phyloP scores from a whole-genome alignment of 2,888 invertebrate genomes.

The Oscheius sp. region DNA sequence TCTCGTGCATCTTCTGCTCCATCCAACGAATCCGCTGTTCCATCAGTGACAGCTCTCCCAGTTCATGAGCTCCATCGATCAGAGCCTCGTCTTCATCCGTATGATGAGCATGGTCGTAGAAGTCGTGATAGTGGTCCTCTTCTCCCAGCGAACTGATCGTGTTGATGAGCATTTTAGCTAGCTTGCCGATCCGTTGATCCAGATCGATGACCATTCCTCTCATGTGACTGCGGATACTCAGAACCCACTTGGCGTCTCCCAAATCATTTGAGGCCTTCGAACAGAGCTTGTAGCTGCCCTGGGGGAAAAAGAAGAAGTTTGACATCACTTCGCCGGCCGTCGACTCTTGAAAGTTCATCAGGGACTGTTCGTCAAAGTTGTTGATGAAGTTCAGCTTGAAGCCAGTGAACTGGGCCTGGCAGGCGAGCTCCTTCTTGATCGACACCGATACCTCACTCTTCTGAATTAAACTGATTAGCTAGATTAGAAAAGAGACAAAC shows the following conservation, averaged over 20 bases:
- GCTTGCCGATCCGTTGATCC: slow-evolving; percentile 78
- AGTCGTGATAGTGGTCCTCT: slow-evolving; percentile 49
- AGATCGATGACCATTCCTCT: slow-evolving; percentile 78
- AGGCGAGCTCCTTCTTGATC: slow-evolving; percentile 81
- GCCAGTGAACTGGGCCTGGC: slow-evolving; percentile 84
- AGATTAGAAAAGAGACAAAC: slow-evolving; percentile 7
- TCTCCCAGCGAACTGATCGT: slow-evolving; percentile 89
- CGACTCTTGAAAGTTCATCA: slow-evolving; percentile 30
- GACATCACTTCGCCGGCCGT: slow-evolving; percentile 70
- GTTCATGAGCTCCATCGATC: slow-evolving; percentile 52
- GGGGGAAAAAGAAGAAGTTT: slow-evolving; percentile 90
- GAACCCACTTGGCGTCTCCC: slow-evolving; percentile 88
- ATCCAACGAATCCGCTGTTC: slow-evolving; percentile 62
- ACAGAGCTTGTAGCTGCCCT: slow-evolving; percentile 97
- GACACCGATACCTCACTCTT: slow-evolving; percentile 86
- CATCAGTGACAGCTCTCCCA: slow-evolving; percentile 48
- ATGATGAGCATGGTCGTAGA: slow-evolving; percentile 43
- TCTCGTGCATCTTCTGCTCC: slow-evolving; percentile 85
- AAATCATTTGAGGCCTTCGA: slow-evolving; percentile 75
- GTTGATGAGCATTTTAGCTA: slow-evolving; percentile 90
- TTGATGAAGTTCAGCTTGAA: slow-evolving; percentile 94
- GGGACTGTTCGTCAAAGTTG: slow-evolving; percentile 78
- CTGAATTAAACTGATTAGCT: slow-evolving; percentile 5
- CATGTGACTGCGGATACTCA: slow-evolving; percentile 99
- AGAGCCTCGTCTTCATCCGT: slow-evolving; percentile 45